phyloP scores from a whole-genome alignment of 2,888 invertebrate genomes.

The Drosophila glabriapex region DNA sequence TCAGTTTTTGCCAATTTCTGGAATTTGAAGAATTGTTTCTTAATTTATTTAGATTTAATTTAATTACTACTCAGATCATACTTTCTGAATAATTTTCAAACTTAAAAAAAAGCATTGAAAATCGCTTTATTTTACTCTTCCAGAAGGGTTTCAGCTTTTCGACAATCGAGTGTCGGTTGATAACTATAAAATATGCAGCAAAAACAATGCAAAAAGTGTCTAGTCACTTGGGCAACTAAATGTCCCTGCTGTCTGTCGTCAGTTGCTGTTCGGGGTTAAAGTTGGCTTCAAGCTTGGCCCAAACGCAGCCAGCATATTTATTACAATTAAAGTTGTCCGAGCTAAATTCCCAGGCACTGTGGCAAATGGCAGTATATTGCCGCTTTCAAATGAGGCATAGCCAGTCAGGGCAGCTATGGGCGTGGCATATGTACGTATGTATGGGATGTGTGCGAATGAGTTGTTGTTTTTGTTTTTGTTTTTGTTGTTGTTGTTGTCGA shows the following conservation, averaged over 20 bases:
- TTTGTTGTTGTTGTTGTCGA: conserved; percentile 27
- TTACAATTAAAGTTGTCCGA: conserved; percentile 72
- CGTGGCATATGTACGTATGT: conserved; percentile 8
- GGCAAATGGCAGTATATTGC: conserved; percentile 38
- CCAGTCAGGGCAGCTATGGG: conserved; percentile 28
- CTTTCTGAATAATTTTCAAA: background rate
- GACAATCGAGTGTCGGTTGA: background rate
- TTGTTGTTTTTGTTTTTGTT: conserved; percentile 7
- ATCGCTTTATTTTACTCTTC: background rate
- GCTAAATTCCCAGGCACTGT: conserved; percentile 33
- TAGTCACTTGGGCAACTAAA: conserved; percentile 4
- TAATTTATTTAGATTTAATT: background rate
- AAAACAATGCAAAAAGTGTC: conserved; percentile 12
- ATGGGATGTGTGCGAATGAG: background rate
- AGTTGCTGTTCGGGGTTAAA: conserved; percentile 24
- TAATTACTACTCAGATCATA: background rate
- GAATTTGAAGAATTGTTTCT: background rate
- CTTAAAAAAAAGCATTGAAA: background rate
- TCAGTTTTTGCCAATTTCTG: background rate
- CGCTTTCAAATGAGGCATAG: conserved; percentile 70
- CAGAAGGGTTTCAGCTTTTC: background rate
- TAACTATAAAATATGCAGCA: conserved; percentile 2
- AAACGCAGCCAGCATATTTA: conserved; percentile 59
- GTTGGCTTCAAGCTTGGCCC: conserved; percentile 14
- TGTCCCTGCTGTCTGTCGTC: conserved; percentile 31